Percentiles rank a stretch among this genome's conserved stretches.
Evolutionary conservation across 2,113 vertebrate genomes (phyloP).

Genomic region (Albula goreensis): DNA sequence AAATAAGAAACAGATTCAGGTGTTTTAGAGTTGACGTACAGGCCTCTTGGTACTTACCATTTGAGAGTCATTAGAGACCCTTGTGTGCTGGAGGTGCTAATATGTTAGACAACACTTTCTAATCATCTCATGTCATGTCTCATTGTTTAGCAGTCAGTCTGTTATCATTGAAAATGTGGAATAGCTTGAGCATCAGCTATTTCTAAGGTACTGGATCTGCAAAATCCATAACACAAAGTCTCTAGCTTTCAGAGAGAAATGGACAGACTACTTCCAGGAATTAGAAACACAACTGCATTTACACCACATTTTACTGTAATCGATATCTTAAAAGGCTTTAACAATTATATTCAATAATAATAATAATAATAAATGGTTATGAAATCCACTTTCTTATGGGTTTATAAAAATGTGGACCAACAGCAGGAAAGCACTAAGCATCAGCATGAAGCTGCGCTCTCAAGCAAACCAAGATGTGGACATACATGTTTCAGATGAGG

Average conservation of each 20-base stretch:
- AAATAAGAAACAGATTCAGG: not conserved
- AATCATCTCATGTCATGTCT: not conserved
- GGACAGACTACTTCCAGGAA: not conserved
- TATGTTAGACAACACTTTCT: not conserved
- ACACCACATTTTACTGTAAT: not conserved
- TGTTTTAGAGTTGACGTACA: not conserved
- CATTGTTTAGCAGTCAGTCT: not conserved
- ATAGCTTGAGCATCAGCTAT: not conserved
- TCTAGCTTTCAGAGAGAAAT: not conserved
- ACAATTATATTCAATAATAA: not conserved
- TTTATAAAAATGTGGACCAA: not conserved
- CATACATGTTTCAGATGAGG: not conserved
- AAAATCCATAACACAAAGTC: not conserved
- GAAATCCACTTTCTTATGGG: not conserved
- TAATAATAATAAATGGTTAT: not conserved
- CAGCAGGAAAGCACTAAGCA: not conserved
- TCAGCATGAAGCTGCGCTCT: not conserved
- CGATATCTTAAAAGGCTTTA: not conserved
- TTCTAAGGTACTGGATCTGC: not conserved
- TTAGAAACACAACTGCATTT: not conserved
- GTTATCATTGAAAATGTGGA: not conserved
- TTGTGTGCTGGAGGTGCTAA: not conserved
- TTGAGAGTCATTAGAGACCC: not conserved
- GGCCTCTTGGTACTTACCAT: constrained; percentile 6
- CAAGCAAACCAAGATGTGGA: not conserved